phyloP scores from a whole-genome alignment of 1,140 invertebrate species.

The Eubasilissa regina region DNA sequence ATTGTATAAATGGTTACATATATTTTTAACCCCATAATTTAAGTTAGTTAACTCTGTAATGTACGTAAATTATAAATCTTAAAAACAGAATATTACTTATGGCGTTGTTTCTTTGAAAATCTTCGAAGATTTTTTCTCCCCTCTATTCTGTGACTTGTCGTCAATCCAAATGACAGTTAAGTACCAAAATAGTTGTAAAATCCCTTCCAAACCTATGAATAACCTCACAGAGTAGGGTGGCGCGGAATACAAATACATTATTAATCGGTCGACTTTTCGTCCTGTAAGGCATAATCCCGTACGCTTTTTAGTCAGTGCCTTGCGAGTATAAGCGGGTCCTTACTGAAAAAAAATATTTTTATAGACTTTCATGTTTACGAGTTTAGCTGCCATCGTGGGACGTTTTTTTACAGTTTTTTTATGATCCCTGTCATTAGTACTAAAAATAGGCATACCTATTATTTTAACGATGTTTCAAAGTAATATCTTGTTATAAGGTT shows the following conservation, averaged over 20 bases:
- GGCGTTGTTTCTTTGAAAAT: too few species aligned
- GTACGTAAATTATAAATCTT: too few species aligned
- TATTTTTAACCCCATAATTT: too few species aligned
- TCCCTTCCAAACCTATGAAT: background rate
- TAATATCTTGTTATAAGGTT: too few species aligned
- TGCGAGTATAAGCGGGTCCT: background rate
- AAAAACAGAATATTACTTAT: too few species aligned
- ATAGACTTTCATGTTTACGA: slow-evolving; percentile 29
- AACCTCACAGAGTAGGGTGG: background rate
- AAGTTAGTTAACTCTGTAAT: too few species aligned
- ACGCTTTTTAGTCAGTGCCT: too few species aligned
- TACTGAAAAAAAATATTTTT: slow-evolving; percentile 25
- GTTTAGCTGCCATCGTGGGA: background rate
- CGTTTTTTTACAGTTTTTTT: background rate
- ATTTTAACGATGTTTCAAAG: too few species aligned
- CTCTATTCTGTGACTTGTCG: background rate
- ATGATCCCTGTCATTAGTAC: background rate
- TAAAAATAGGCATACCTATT: too few species aligned
- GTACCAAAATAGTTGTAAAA: slow-evolving; percentile 21
- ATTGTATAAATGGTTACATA: too few species aligned
- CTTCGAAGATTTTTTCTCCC: background rate
- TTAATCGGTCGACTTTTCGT: too few species aligned
- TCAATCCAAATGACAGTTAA: slow-evolving; percentile 33
- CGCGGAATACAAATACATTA: background rate
- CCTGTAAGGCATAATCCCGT: too few species aligned